Conservation (phyloP, 2,888 invertebrate genomes). For the Chesias legatella region DNA sequence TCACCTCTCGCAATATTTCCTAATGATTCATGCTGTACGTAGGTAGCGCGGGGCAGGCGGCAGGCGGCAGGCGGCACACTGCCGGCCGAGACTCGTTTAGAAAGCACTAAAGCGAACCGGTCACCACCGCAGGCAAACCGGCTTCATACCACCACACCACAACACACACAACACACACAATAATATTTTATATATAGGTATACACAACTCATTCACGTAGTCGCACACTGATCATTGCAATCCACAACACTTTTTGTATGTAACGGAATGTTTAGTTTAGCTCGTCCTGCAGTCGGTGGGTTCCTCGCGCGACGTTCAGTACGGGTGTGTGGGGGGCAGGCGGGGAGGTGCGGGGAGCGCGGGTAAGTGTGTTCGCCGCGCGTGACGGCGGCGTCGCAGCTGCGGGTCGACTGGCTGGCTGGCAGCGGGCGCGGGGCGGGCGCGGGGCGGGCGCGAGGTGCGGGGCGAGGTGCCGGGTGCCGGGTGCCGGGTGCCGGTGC, state of each 20-base stretch:
- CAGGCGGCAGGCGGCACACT: slow-evolving; percentile 34
- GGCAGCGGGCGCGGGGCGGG: slow-evolving; percentile 33
- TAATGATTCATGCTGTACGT: slow-evolving; percentile 31
- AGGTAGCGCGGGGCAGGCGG: slow-evolving; percentile 17
- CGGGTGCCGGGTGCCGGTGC: slow-evolving; percentile 16
- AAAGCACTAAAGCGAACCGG: slow-evolving; percentile 57
- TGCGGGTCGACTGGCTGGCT: slow-evolving; percentile 50
- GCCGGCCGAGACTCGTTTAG: slow-evolving; percentile 49
- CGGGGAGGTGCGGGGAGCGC: slow-evolving; percentile 41
- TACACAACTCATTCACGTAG: slow-evolving; percentile 38
- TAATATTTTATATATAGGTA: too few relatives aligned
- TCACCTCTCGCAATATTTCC: slow-evolving; percentile 47
- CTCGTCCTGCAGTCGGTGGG: too few relatives aligned
- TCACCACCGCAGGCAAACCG: slow-evolving; percentile 52
- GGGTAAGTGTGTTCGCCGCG: slow-evolving; percentile 1
- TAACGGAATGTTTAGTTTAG: slow-evolving; percentile 36
- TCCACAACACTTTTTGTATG: slow-evolving; percentile 31
- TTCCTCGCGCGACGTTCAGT: slow-evolving; percentile 42
- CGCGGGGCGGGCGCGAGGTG: slow-evolving; percentile 25
- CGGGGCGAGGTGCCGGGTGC: slow-evolving; percentile 22
- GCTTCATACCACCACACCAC: slow-evolving; percentile 46
- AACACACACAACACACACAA: slow-evolving; percentile 35
- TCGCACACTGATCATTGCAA: slow-evolving; percentile 30
- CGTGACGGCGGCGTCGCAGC: slow-evolving; percentile 25
- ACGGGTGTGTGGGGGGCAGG: too few relatives aligned